Evolutionary conservation across 2,888 invertebrate genomes (phyloP), one percentile per base, ranked within the genome.

Genomic region (Panopea generosa): DNA sequence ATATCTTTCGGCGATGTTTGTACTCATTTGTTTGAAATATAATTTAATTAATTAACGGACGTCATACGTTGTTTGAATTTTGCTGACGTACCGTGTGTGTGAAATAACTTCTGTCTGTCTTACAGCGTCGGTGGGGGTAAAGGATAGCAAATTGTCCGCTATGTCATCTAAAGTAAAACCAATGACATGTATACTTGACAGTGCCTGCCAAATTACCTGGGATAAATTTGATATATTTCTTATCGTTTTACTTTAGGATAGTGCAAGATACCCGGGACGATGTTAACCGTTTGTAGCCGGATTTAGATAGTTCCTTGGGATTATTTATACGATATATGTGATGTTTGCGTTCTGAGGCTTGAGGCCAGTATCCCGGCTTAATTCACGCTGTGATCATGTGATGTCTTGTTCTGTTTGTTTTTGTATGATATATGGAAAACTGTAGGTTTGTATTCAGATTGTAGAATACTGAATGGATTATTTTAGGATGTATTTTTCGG

Each of bases 31-130:
- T n/a, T n/a, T n/a, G n/a, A n/a, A n/a, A n/a, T n/a, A n/a, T n/a
- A n/a, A n/a, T 33, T 33, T 11, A 33, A 4, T 11, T 33, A 33
- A 33, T 33, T 33, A 33, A 33, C 11, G 33, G 33, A 20, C 50
- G 24, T 24, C 50, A 18, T 22, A 22, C 50, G 50, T 50, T 50
- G 50, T 50, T 14, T 11, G 20, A 50, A 50, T 20, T 24, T 33
- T 20, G 70, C 63, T 57, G 49, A 70, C 57, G 59, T 70, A 53
- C 24, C 47, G 63, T 65, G 14, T 65, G 45, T 65, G 71, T 47
- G 65, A 71, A 71, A 71, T 65, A 71, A 71, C 65, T 65, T 59
- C 52, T 59, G 71, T 63, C 71, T 59, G 43, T 47, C 57, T 59
- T 11, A 20, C 45, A 52, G 40, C 38, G 59, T 26, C 53, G 49